Evolutionary conservation across 2,113 vertebrate species (phyloP), one percentile per base, ranked within the genome.

Genomic region (Atherinomorus stipes): DNA sequence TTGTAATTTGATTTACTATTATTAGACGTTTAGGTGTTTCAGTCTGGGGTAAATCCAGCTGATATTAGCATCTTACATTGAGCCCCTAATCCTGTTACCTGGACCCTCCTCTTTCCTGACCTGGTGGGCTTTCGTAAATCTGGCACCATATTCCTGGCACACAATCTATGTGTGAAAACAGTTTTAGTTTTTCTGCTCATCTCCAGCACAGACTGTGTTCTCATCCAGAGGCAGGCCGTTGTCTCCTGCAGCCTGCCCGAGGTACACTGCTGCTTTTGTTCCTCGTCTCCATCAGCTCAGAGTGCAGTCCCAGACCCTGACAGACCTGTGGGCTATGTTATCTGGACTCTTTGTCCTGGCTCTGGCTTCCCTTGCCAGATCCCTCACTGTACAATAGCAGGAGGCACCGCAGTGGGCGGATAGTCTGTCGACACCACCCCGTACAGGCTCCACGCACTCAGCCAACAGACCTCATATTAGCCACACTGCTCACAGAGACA

Each of bases 231-330:
- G 57, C 91, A 91, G 2, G 78, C 89, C 90, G 93, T 96, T 95
- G 94, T 96, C 95, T 93, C 92, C 89, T 89, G 88, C 52, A 91
- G 91, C 91, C 93, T 85, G 85, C 70, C 89, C 88, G 91, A 94
- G 93, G 95, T 96, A 98, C 95, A 97, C 94, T 94, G 93, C 91
- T 42, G 88, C 95, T 96, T 97, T 97, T 98, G 96, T 97, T 96
- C 94, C 53, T 72, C 83, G 84, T 80, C 87, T 85, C 91, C 90
- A 84, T 83, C 88, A n/a, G 90, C 93, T 92, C 93, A 93, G 94
- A 95, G 95, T 95, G 80, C 88, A 82, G 91, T 75, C 89, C 64
- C 79, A 31, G 86, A 93, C 92, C 91, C 75, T 88, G 84, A 93
- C 90, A 78, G 91, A 90, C 91, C 88, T 88, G 88, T 89, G 86